phyloP scores from a whole-genome alignment of 2,888 invertebrate species.

The Tetragnatha montana region DNA sequence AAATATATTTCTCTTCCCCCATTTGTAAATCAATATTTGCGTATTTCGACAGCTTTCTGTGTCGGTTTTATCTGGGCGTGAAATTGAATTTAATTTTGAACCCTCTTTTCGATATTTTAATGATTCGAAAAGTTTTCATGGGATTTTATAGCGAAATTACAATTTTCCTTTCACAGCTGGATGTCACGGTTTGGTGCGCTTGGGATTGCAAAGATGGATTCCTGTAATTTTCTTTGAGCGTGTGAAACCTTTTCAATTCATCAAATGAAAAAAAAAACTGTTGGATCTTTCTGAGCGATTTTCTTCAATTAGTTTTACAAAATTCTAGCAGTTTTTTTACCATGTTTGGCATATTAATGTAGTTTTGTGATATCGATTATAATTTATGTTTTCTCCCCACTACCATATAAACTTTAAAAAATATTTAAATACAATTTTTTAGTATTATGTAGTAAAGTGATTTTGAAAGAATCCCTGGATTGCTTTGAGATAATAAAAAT shows the following conservation, averaged over 20 bases:
- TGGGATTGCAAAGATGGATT: background rate
- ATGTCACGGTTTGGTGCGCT: constrained; percentile 1
- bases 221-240: background rate
- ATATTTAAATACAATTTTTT: no score
- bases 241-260: background rate
- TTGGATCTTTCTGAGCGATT: background rate
- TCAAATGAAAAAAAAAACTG: background rate
- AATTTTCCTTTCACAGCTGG: constrained; percentile 22
- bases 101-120: constrained; percentile 44
- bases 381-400: no score
- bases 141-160: constrained; percentile 38
- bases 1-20: constrained; percentile 39
- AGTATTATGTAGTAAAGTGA: no score
- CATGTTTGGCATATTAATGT: no score
- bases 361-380: no score
- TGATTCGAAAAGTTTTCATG: constrained; percentile 48
- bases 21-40: constrained; percentile 40
- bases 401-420: no score
- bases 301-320: background rate
- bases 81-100: constrained; percentile 58
- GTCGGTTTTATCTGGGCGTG: constrained; percentile 21
- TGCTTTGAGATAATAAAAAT: no score
- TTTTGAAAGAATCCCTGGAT: no score
- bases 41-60: constrained; percentile 23
- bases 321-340: no score